Evolutionary conservation across 2,888 invertebrate genomes (phyloP).

Genomic region (Uropetala carovei): DNA sequence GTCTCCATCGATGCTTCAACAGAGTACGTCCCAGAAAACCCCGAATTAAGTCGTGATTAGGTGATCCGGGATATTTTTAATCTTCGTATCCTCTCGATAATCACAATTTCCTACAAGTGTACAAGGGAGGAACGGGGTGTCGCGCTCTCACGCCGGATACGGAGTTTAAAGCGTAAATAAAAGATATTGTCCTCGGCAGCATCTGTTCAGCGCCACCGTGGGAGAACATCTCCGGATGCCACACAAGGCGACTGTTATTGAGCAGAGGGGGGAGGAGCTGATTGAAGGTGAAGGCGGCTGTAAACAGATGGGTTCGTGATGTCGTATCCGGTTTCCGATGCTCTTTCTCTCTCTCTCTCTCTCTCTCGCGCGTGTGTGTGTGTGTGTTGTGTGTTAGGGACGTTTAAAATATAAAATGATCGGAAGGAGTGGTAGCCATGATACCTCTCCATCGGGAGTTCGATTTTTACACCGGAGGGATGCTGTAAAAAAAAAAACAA

Average conservation of each 20-base stretch:
- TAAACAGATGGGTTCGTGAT: constrained; percentile 32
- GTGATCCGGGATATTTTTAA: too few species aligned
- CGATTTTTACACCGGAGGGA: background rate
- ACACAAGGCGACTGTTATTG: constrained; percentile 35
- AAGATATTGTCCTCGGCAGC: background rate
- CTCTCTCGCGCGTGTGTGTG: background rate
- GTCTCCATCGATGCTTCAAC: too few species aligned
- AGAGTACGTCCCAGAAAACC: too few species aligned
- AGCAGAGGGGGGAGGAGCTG: background rate
- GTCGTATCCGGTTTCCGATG: constrained; percentile 11
- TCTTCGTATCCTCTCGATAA: too few species aligned
- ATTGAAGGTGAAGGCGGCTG: background rate
- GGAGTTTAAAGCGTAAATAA: too few species aligned
- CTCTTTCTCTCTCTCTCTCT: too few species aligned
- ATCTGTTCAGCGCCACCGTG: background rate
- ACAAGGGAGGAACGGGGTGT: too few species aligned
- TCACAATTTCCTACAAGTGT: too few species aligned
- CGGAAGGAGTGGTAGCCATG: constrained; percentile 20
- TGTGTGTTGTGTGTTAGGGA: background rate
- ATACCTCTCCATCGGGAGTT: constrained; percentile 2
- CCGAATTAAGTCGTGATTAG: too few species aligned
- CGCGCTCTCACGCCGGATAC: too few species aligned
- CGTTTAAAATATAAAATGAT: background rate
- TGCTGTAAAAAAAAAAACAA: background rate
- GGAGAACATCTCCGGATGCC: constrained; percentile 6